Evolutionary conservation across 2,888 invertebrate genomes (phyloP).

Genomic region (Phortica okadai): DNA sequence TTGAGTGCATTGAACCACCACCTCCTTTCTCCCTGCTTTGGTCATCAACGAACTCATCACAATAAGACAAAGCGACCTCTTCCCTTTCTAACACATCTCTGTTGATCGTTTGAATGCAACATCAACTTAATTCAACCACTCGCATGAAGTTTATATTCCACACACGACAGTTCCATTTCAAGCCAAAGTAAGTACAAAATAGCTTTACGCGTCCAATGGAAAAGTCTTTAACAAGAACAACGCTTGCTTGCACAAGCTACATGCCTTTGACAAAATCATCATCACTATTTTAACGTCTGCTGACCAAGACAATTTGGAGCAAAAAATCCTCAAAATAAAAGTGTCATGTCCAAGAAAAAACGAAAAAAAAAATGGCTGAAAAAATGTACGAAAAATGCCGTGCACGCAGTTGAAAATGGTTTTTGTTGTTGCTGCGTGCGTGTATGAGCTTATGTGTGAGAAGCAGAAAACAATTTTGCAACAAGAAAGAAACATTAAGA

Average conservation of each 20-base stretch:
- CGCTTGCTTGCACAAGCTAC: background rate
- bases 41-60: no score
- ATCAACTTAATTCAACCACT: no score
- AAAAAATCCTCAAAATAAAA: background rate
- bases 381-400: background rate
- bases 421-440: background rate
- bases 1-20: no score
- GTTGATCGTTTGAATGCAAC: no score
- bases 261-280: background rate
- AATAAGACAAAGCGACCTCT: no score
- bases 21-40: no score
- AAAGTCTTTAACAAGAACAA: background rate
- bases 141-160: no score
- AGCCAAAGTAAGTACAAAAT: no score
- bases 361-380: background rate
- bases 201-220: background rate
- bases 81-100: no score
- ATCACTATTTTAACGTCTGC: background rate
- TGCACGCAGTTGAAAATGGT: constrained; percentile 13
- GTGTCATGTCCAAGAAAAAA: background rate
- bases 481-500: constrained; percentile 54
- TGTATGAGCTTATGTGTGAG: background rate
- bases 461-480: constrained; percentile 48
- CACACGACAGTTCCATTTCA: no score
- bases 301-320: background rate